Evolutionary conservation across 2,113 vertebrate genomes (phyloP).

Genomic region (Oceanodroma tethys): DNA sequence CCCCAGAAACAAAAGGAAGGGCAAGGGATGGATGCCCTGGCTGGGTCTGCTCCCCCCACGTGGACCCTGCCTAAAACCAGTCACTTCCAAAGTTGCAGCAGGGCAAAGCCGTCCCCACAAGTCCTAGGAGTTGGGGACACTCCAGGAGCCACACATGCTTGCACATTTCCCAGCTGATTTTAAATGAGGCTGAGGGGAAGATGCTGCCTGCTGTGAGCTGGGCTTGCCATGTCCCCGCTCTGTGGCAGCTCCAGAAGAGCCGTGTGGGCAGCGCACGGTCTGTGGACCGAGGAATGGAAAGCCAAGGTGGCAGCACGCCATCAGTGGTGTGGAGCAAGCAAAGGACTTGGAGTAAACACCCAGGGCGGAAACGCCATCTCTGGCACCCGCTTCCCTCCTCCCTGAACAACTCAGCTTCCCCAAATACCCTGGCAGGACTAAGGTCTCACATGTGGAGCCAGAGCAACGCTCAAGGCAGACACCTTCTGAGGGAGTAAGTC

Average conservation of each 20-base stretch:
- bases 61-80: background rate
- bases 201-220: background rate
- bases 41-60: background rate
- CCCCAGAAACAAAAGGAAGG: background rate
- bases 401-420: background rate
- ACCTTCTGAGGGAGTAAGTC: background rate
- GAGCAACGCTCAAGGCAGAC: background rate
- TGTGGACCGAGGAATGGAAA: background rate
- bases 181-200: background rate
- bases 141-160: rapidly evolving
- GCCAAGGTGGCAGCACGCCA: background rate
- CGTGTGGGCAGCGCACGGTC: rapidly evolving
- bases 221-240: background rate
- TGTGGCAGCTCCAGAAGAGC: background rate
- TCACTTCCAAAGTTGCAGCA: background rate
- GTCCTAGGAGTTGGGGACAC: background rate
- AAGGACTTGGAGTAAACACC: background rate
- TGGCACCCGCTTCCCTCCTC: background rate
- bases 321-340: background rate
- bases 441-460: background rate
- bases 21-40: background rate
- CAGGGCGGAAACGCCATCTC: background rate
- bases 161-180: background rate
- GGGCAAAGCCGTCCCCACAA: rapidly evolving
- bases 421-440: background rate